Base-by-base conservation (phyloP, 2,797 vertebrate genomes). In the Tokudaia muenninki region DNA sequence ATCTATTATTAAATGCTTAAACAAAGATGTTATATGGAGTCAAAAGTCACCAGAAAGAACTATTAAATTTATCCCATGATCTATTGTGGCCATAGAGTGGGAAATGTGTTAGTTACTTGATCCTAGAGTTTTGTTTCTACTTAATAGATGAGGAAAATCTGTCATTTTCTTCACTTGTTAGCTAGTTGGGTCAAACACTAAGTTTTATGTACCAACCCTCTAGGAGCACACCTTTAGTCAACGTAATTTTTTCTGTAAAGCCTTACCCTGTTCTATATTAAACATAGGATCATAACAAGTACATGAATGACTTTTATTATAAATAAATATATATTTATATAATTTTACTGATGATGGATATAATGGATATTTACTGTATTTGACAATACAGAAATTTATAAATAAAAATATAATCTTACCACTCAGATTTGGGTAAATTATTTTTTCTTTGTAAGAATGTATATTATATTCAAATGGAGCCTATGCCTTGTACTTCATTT, bases 1-100 rank as follows among this genome's bases (percentile, higher is more conserved):
- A 61, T 93, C 80, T 26, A 17, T 91, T 93, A 70, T 57, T 70
- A 92, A 90, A 92, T 93, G 34, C 95, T 89, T 95, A 82, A 94
- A 74, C 37, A 72, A 67, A 92, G 9, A 63, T 96, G 83, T 90
- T 92, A 31, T 84, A 41, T n/a, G 50, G 44, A 93, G 47, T 59
- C 52, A 82, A 61, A 78, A 34, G 12, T 97, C 70, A 82, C 17
- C 59, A 72, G 80, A 92, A 80, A 70, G 31, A 37, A 95, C 61
- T 87, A 87, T 44, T 90, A 52, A 61, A 65, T 81, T 84, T 94
- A 90, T 92, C 2, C 44, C 11, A 79, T 87, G 75, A 92, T 78
- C 47, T 94, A 93, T 91, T 26, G n/a, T 91, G 83, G 31, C 55
- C 41, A 74, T 94, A 37, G 22, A 95, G 55, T 52, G 63, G 74